Conservation (phyloP, 1,140 invertebrate species). For the Meloidogyne exigua region DNA sequence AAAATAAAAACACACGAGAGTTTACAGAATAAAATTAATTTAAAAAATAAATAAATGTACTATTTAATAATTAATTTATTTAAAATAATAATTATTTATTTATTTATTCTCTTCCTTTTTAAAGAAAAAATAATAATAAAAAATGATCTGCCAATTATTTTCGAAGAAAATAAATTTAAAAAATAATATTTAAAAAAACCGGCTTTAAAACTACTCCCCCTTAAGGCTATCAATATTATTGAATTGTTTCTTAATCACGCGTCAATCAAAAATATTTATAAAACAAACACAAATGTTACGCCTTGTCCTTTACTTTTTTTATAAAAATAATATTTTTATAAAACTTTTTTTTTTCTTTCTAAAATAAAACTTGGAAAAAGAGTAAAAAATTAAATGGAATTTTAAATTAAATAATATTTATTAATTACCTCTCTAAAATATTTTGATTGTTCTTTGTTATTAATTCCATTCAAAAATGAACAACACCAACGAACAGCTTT, state of each 20-base stretch:
- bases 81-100: too few species aligned
- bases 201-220: neutral
- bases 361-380: neutral
- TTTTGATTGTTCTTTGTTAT: conserved; percentile 3
- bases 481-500: conserved; percentile 20
- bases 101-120: too few species aligned
- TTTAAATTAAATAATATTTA: neutral
- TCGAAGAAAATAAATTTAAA: conserved; percentile 9
- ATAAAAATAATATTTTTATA: conserved; percentile 3
- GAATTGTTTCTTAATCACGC: neutral
- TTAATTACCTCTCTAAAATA: conserved; percentile 20
- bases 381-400: neutral
- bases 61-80: too few species aligned
- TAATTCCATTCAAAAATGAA: neutral
- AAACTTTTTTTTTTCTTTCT: neutral
- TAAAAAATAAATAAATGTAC: too few species aligned
- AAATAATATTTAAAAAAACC: neutral
- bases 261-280: neutral
- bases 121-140: too few species aligned
- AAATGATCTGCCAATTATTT: neutral
- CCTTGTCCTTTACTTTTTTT: neutral
- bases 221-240: neutral
- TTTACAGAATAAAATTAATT: too few species aligned
- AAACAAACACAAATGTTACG: neutral
- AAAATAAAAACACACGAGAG: too few species aligned